Base-by-base conservation (phyloP, 2,797 vertebrate species). In the Prionace glauca region DNA sequence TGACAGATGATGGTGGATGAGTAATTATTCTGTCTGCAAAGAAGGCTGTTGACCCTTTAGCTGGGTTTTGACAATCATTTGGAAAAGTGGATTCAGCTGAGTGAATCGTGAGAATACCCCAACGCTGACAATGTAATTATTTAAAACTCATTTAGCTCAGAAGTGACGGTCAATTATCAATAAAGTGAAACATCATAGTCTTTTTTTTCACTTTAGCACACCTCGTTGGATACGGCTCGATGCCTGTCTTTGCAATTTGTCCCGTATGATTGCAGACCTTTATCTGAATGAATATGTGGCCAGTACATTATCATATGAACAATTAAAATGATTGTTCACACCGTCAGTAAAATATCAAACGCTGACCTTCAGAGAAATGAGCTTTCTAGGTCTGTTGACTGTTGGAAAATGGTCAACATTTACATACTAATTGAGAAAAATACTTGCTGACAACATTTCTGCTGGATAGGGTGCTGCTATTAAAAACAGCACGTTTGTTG, bases 71-170 rank as follows among this genome's bases (percentile, higher is more conserved):
- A 60, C 86, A 88, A 88, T 88, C 24, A 60, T 88, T 88, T 88
- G 50, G 60, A 29, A 90, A 90, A 90, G 32, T 90, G 29, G 87
- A 62, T 65, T 90, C 87, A 90, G 32, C 32, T 62, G 87, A 90
- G 56, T 90, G 60, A 90, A 90, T 65, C 32, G 3, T 29, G 32
- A 62, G 56, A 62, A 62, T 62, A 90, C 60, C 87, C 29, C 14
- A 18, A 56, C 65, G 87, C 87, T 90, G 87, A 62, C 87, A 90
- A 62, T 62, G 87, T 90, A 62, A 90, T 90, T 90, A 90, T 90
- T 90, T 90, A 14, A 90, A 90, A 90, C 41, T 65, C 56, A 90
- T 90, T 62, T 62, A 65, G 87, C 87, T 90, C 26, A n/a, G 56
- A 88, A n/a, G 87, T 65, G 87, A 90, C 56, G 60, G 87, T 32